phyloP scores from a whole-genome alignment of 2,888 invertebrate genomes.

The Phoronis australis region DNA sequence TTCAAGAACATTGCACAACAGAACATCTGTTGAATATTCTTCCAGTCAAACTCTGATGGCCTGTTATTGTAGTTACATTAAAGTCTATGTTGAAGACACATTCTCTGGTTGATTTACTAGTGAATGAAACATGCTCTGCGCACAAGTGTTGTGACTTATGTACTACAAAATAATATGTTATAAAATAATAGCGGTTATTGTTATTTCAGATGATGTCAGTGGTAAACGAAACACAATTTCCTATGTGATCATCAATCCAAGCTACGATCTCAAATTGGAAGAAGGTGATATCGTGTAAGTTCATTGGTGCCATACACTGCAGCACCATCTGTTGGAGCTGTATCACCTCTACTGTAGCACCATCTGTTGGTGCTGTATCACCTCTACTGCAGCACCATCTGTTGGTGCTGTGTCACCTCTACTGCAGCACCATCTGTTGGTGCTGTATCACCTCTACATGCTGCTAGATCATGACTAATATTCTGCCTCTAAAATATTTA shows the following conservation, averaged over 20 bases:
- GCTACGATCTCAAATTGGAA: constrained; percentile 91
- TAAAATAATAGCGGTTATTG: too few species aligned
- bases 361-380: not conserved
- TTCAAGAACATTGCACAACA: too few species aligned
- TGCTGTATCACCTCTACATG: not conserved
- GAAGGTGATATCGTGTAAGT: constrained; percentile 93
- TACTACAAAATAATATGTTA: too few species aligned
- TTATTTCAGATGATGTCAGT: constrained; percentile 71
- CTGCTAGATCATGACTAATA: too few species aligned
- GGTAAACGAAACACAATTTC: constrained; percentile 90
- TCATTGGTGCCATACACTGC: constrained; percentile 56
- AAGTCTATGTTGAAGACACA: too few species aligned
- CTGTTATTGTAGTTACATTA: too few species aligned
- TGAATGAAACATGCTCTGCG: too few species aligned
- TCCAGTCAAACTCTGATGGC: too few species aligned
- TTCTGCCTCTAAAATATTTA: too few species aligned
- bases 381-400: not conserved
- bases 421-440: not conserved
- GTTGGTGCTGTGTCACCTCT: not conserved
- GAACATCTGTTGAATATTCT: too few species aligned
- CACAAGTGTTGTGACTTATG: too few species aligned
- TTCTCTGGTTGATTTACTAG: too few species aligned
- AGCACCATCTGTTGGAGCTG: constrained; percentile 36
- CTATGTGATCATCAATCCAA: constrained; percentile 97
- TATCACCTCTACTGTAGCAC: not conserved